Evolutionary conservation across 2,113 vertebrate genomes (phyloP).

Genomic region (Callocephalon fimbriatum): DNA sequence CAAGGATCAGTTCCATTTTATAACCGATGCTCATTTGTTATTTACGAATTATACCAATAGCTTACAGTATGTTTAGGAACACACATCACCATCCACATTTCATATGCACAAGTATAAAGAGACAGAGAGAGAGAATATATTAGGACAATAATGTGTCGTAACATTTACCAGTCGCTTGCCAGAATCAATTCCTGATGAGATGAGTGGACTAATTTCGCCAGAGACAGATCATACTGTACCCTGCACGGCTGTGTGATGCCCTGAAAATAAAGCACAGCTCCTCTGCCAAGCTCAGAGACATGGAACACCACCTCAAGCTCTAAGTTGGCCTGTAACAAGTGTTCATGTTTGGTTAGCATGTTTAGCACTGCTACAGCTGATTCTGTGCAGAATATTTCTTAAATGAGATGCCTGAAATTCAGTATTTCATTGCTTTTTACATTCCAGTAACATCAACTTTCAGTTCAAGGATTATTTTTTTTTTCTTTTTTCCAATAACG

Average conservation of each 20-base stretch:
- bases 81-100: background rate
- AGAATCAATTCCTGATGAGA: constrained; percentile 44
- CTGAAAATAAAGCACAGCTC: background rate
- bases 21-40: constrained; percentile 8
- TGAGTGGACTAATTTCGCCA: constrained; percentile 40
- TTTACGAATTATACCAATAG: background rate
- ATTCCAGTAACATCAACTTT: background rate
- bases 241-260: background rate
- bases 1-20: background rate
- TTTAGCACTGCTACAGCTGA: background rate
- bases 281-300: background rate
- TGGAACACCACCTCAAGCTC: background rate
- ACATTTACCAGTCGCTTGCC: background rate
- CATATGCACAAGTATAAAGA: background rate
- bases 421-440: background rate
- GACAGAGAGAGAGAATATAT: background rate
- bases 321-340: background rate
- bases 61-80: background rate
- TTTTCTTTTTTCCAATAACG: background rate
- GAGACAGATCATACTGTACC: background rate
- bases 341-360: background rate
- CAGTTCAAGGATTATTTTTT: background rate
- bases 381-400: background rate
- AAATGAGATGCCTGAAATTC: background rate
- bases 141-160: background rate